Evolutionary conservation across 2,888 invertebrate genomes (phyloP), one percentile per base, ranked within the genome.

Genomic region (Nemotelus pantherinus): DNA sequence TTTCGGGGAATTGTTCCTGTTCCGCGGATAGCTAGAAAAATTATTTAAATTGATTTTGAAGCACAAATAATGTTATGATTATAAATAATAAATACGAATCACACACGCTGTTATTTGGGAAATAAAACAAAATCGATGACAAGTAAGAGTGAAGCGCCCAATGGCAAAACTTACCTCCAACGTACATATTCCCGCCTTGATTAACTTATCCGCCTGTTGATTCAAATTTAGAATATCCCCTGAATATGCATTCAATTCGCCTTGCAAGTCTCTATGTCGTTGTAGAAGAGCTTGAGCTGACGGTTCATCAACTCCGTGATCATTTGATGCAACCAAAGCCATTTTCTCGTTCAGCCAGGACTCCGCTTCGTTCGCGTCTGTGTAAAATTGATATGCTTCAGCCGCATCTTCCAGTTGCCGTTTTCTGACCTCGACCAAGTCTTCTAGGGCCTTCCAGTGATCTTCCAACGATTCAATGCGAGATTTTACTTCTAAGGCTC

Each of bases 301-400:
- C 0, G 96, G 95, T 83, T 97, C 97, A 88, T 98, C 98, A 25
- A 92, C 92, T 1, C 99, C 99, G 84, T 94, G 94, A 88, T 99
- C 99, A 72, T 91, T 91, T 0, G 96, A 95, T 9, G 93, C 91
- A 10, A 97, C 95, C 57, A 99, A 89, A 0, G 97, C 94, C 87
- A 96, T 93, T 88, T 97, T 97, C 87, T 99, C 99, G 82, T 95
- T 95, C 88, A 98, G 92, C 97, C 98, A 99, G 0, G 97, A 97
- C 83, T 99, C 98, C 0, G 97, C 95, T 85, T 99, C 99, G 88
- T 99, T 98, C 0, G 98, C 97, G 87, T 99, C 99, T 0, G 97
- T 95, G 86, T 97, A 97, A 88, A 97, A 98, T 91, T 97, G 97
- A 83, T 96, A 97, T 0, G 98, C 97, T 84, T 98, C 97, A 3